Evolutionary conservation across 1,140 invertebrate genomes (phyloP), one percentile per base, ranked within the genome.

Genomic region (Micrasema longulum): DNA sequence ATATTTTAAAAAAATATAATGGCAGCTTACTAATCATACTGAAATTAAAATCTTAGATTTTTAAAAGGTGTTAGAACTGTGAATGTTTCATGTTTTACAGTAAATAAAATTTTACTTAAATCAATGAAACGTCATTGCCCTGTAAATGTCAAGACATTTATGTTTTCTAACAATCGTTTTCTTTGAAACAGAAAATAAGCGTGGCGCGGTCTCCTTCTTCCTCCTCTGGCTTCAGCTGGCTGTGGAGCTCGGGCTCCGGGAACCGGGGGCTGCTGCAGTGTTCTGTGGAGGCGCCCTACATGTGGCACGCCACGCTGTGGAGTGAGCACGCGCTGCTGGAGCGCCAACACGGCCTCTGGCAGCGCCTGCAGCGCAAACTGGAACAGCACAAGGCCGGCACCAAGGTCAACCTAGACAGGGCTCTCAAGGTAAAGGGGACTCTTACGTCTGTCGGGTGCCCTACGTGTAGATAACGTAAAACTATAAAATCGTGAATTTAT

Each of bases 371-470:
- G 23, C 50, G 72, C 22, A 60, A 63, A 48, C 62, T 76, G 1
- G 12, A 18, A 38, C 16, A 20, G 7, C 68, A 71, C n/a, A 62
- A 64, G 1, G 71, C 66, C 22, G 68, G 68, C 62, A 60, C 62
- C 16, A 76, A 76, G 71, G 55, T 76, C 11, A 76, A 76, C 47
- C 72, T 76, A 14, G 74, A 76, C 26, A 76, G 73, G 53, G 43
- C 68, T 0, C 38, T 76, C 12, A 76, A 76, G 50, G 74, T 76
- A 62, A 11, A 16, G 4, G 16, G n/a, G n/a, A n/a, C n/a, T 23
- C 2, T 0, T 45, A 45, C 12, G 5, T 38, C 36, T 38, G 36
- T 38, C 5, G 36, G 12, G 12, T 38, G 12, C 12, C 36, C 36
- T 38, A 38, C 36, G 36, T 38, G n/a, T n/a, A n/a, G n/a, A n/a